Percentiles rank a stretch among this genome's conserved stretches.
Evolutionary conservation across 2,113 vertebrate species (phyloP).

Genomic region (Phylloscopus trochilus): DNA sequence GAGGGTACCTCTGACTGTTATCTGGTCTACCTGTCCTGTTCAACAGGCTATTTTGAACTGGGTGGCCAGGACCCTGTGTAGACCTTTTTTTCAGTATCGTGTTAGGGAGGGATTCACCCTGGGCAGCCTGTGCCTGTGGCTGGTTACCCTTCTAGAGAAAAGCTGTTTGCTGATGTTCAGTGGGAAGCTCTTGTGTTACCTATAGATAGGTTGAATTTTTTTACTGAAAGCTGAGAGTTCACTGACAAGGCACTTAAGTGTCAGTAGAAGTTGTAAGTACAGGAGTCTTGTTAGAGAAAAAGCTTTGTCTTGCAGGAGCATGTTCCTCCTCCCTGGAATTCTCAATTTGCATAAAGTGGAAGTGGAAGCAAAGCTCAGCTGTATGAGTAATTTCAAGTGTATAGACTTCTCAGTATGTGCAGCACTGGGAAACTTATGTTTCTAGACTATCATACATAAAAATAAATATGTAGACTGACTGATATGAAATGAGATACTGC

Average conservation of each 20-base stretch:
- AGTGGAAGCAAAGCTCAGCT: neutral
- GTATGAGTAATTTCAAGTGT: neutral
- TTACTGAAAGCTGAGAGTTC: neutral
- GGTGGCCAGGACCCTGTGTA: neutral
- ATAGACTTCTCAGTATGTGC: neutral
- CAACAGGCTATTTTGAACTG: neutral
- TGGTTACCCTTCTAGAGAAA: neutral
- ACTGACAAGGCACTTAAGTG: neutral
- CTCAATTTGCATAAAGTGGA: neutral
- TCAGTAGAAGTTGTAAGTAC: neutral
- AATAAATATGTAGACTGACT: neutral
- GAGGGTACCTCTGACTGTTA: neutral
- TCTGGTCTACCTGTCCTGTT: neutral
- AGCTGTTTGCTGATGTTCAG: neutral
- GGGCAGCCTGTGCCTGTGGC: neutral
- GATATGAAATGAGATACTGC: neutral
- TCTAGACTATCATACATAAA: neutral
- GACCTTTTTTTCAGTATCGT: neutral
- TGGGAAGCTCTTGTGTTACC: neutral
- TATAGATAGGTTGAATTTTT: neutral
- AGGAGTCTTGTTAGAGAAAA: neutral
- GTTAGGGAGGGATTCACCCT: neutral
- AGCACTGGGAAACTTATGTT: neutral
- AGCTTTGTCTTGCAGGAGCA: rapidly evolving
- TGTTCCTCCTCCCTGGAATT: neutral